phyloP scores from a whole-genome alignment of 2,888 invertebrate species.

The Scaptomyza cyrtandrae region DNA sequence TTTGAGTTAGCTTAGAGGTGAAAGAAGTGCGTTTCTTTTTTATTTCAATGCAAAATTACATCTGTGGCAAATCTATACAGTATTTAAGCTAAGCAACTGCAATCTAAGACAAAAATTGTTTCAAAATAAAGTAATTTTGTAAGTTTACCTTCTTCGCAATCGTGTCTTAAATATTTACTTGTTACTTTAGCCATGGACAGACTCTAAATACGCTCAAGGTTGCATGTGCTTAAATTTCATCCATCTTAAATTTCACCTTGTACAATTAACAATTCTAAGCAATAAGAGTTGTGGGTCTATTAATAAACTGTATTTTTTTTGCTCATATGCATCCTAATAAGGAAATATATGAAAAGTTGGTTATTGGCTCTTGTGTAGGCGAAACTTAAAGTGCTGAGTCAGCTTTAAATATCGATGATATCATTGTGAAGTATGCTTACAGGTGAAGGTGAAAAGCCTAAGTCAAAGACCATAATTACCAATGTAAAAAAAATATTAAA shows the following conservation, averaged over 20 bases:
- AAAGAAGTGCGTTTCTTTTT: slow-evolving; percentile 33
- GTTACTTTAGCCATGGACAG: not conserved
- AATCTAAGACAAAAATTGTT: not conserved
- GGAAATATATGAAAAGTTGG: slow-evolving; percentile 17
- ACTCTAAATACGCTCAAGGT: slow-evolving; percentile 38
- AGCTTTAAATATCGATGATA: slow-evolving; percentile 38
- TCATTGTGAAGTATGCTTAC: slow-evolving; percentile 16
- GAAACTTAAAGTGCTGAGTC: slow-evolving; percentile 29
- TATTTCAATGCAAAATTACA: not conserved
- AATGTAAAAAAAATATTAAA: not conserved
- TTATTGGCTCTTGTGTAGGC: slow-evolving; percentile 27
- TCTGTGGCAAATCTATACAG: not conserved
- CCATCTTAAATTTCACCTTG: slow-evolving; percentile 19
- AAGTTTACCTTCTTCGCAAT: not conserved
- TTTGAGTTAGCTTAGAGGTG: slow-evolving; percentile 39
- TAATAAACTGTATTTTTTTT: not conserved
- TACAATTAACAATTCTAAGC: not conserved
- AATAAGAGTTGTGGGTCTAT: not conserved
- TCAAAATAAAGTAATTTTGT: not conserved
- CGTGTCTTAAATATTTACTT: not conserved
- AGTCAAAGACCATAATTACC: not conserved
- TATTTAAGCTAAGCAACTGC: slow-evolving; percentile 8
- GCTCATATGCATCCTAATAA: slow-evolving; percentile 21
- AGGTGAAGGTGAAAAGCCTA: slow-evolving; percentile 11
- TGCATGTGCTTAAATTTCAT: slow-evolving; percentile 10